Evolutionary conservation across 2,113 vertebrate genomes (phyloP), one percentile per base, ranked within the genome.

Genomic region (Pelecanoides urinatrix): DNA sequence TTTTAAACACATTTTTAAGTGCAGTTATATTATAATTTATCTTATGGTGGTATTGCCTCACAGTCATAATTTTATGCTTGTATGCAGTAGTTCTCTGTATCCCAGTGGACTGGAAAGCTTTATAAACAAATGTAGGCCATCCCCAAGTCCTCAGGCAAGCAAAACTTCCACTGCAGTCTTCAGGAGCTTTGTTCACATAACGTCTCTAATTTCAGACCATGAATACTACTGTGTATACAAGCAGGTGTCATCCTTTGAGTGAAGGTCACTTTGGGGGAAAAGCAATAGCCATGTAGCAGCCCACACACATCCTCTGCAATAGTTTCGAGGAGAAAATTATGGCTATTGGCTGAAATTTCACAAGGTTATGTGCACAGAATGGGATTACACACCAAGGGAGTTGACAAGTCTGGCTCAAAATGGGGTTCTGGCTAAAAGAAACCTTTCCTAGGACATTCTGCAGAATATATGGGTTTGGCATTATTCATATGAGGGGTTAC

Each of bases 1-100:
- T 85, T 42, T 87, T 91, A 90, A 97, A 78, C 29, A 75, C 18
- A 52, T 58, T 85, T 95, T 58, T 50, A 92, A 89, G 74, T 56
- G 45, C 71, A 76, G 49, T 74, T 91, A 66, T 30, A n/a, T 53
- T 92, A 59, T 66, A 65, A 91, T 53, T 49, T 84, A 19, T 89
- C 62, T 94, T 53, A n/a, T 17, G 29, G 61, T 68, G n/a, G 7
- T 58, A 47, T 75, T 95, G 70, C 61, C 80, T 94, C 61, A 47
- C 56, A 70, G 89, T 19, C 70, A 40, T 63, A 65, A 79, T 62
- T 86, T 85, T 68, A 32, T 70, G n/a, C 73, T 59, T 65, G 56
- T 67, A 45, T 2, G 4, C 42, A 67, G 68, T 42, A 74, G 49
- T 56, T 90, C 14, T 76, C 40, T 58, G 32, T 58, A 88, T 92